Percentiles rank a stretch among this genome's conserved stretches.
Evolutionary conservation across 2,113 vertebrate genomes (phyloP).

Genomic region (Oplegnathus fasciatus): DNA sequence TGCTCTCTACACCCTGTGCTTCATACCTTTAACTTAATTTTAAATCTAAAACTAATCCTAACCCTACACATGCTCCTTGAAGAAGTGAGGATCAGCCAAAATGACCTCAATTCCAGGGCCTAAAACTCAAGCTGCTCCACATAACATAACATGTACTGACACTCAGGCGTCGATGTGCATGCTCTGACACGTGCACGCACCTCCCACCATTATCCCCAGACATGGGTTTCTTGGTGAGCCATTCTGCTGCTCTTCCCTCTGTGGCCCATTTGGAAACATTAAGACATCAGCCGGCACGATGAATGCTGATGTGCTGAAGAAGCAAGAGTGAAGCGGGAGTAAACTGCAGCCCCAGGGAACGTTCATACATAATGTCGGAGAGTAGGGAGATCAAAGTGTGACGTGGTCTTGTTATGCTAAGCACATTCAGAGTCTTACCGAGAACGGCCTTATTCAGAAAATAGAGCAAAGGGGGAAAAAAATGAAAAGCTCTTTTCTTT

Average conservation of each 20-base stretch:
- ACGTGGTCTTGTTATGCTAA: constrained; percentile 48
- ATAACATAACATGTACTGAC: not conserved
- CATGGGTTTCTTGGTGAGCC: not conserved
- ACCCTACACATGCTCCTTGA: not conserved
- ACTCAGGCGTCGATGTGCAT: not conserved
- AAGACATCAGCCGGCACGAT: constrained; percentile 33
- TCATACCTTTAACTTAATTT: not conserved
- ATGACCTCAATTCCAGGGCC: not conserved
- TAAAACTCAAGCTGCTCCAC: not conserved
- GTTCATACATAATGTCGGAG: constrained; percentile 45
- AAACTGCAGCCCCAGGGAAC: constrained; percentile 42
- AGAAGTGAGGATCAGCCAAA: not conserved
- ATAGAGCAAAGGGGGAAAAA: not conserved
- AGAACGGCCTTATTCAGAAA: constrained; percentile 37
- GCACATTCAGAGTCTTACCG: constrained; percentile 45
- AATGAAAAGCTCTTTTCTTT: not conserved
- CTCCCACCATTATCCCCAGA: constrained; percentile 17
- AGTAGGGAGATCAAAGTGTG: constrained; percentile 61
- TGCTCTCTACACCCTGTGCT: not conserved
- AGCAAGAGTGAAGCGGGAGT: constrained; percentile 12
- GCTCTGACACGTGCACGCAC: not conserved
- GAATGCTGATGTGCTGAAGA: constrained; percentile 31
- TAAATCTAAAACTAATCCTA: not conserved
- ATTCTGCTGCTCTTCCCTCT: constrained; percentile 8
- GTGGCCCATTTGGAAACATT: constrained; percentile 35